Evolutionary conservation across 2,797 vertebrate genomes (phyloP).

Genomic region (Tolypeutes matacus): DNA sequence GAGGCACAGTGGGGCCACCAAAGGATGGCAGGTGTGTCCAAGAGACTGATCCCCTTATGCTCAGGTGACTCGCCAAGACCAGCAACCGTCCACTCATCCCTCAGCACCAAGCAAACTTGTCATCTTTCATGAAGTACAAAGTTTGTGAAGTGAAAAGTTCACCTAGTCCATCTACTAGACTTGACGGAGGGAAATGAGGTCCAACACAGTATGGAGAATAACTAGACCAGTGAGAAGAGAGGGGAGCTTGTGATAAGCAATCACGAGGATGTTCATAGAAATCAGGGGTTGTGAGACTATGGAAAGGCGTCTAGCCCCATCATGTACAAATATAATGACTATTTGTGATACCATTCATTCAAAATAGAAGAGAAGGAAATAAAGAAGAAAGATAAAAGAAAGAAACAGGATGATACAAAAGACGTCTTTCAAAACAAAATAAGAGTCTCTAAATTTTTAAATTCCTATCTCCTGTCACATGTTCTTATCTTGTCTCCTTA

Average conservation of each 20-base stretch:
- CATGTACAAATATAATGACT: background rate
- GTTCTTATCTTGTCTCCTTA: background rate
- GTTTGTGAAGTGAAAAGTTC: background rate
- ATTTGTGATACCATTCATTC: background rate
- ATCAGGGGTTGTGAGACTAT: background rate
- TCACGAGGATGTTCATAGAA: background rate
- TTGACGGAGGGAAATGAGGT: background rate
- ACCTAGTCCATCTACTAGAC: too few relatives aligned
- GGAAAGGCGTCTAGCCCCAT: background rate
- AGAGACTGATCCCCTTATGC: background rate
- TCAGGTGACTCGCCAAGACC: background rate
- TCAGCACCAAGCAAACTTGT: background rate
- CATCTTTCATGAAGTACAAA: background rate
- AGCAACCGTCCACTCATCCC: background rate
- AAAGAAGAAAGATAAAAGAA: background rate
- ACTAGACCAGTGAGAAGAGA: background rate
- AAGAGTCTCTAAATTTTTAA: background rate
- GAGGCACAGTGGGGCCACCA: background rate
- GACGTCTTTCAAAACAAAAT: constrained; percentile 32
- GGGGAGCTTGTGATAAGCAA: background rate
- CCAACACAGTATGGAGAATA: background rate
- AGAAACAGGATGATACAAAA: background rate
- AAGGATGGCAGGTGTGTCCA: background rate
- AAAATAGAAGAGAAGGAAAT: background rate
- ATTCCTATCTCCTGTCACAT: background rate